phyloP scores from a whole-genome alignment of 2,113 vertebrate genomes.

The Crocuta crocuta region DNA sequence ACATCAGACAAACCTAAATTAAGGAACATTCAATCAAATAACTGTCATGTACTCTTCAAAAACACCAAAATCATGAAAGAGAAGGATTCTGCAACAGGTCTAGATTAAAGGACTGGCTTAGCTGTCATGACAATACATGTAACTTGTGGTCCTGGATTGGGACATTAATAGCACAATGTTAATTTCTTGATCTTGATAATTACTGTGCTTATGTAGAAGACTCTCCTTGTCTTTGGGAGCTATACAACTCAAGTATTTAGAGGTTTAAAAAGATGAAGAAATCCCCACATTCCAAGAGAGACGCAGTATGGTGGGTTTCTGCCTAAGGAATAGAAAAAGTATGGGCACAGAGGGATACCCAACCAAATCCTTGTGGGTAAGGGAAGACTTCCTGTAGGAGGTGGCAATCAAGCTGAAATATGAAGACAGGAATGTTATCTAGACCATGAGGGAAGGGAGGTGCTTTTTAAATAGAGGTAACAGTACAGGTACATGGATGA shows the following conservation, averaged over 20 bases:
- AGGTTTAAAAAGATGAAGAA: not conserved
- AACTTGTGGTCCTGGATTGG: not conserved
- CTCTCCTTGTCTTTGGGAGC: slow-evolving; percentile 2
- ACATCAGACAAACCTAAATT: not conserved
- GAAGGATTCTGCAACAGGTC: not conserved
- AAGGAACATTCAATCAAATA: not conserved
- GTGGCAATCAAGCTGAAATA: not conserved
- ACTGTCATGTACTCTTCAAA: not conserved
- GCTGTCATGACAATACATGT: not conserved
- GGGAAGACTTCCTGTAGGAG: not conserved
- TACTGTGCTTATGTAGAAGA: not conserved
- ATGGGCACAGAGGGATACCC: not conserved
- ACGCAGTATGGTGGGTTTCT: not conserved
- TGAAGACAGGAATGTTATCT: slow-evolving; percentile 22
- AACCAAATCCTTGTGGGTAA: not conserved
- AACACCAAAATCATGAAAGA: not conserved
- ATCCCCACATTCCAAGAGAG: not conserved
- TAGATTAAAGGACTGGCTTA: not conserved
- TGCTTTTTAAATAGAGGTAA: not conserved
- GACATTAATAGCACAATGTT: not conserved
- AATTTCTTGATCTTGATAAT: slow-evolving; percentile 5
- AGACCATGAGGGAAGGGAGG: not conserved
- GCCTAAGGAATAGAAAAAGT: not conserved
- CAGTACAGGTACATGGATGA: not conserved
- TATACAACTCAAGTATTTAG: not conserved